A percentile compares a stretch with the other conserved stretches of the same genome.
Conservation (phyloP, 23 tunicate species). For the Botrylloides violaceus region DNA sequence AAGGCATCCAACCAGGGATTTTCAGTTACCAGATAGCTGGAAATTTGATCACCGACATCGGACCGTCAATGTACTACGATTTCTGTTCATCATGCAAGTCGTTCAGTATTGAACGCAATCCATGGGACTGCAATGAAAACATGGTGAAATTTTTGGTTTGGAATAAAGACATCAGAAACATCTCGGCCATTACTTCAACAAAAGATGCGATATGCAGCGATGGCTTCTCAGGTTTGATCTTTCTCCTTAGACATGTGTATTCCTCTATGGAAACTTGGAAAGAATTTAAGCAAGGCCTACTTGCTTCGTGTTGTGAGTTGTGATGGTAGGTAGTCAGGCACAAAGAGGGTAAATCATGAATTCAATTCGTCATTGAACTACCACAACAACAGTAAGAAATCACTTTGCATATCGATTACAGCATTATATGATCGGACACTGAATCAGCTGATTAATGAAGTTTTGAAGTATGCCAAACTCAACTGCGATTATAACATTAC, state of each 20-base stretch:
- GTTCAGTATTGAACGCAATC: conserved; percentile 43
- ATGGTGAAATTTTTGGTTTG: conserved; percentile 26
- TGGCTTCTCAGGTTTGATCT: conserved; percentile 9
- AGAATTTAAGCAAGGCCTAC: no score
- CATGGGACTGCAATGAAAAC: conserved; percentile 75
- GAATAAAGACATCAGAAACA: not conserved
- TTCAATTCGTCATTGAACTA: no score
- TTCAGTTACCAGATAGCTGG: conserved; percentile 15
- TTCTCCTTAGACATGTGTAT: no score
- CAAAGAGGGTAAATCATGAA: no score
- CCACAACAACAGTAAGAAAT: no score
- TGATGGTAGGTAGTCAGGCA: no score
- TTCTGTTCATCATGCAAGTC: conserved; percentile 1
- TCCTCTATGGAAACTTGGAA: no score
- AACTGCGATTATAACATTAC: conserved; percentile 9
- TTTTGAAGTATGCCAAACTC: not conserved
- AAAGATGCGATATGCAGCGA: not conserved
- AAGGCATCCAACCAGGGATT: conserved; percentile 25
- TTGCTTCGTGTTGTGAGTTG: no score
- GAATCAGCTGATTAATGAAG: not conserved
- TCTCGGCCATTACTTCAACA: not conserved
- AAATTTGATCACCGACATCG: conserved; percentile 44
- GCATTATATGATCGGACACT: not conserved
- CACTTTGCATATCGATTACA: no score
- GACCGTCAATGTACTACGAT: not conserved